phyloP scores from a whole-genome alignment of 2,888 invertebrate genomes.

The Drosophila ezoana region DNA sequence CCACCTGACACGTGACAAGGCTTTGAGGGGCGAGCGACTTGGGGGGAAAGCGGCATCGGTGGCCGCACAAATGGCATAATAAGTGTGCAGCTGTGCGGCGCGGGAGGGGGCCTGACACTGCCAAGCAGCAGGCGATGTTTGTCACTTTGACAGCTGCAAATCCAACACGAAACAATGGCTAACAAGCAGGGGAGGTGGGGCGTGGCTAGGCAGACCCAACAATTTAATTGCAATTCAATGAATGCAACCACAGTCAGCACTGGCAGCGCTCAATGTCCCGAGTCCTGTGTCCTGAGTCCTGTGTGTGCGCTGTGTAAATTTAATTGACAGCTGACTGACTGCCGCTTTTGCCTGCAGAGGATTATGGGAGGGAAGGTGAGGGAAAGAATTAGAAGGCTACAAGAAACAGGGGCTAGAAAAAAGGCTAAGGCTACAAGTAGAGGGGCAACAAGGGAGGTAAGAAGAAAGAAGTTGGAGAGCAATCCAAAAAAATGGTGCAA shows the following conservation, averaged over 20 bases:
- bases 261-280: constrained; percentile 13
- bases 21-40: neutral
- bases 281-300: constrained; percentile 2
- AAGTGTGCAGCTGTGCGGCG: constrained; percentile 37
- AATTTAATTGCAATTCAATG: constrained; percentile 78
- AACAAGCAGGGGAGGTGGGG: neutral
- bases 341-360: constrained; percentile 13
- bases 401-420: neutral
- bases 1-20: constrained; percentile 54
- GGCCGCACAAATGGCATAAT: constrained; percentile 73
- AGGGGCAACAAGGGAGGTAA: too few species aligned
- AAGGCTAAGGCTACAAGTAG: too few species aligned
- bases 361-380: neutral
- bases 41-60: constrained; percentile 19
- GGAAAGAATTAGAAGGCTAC: neutral
- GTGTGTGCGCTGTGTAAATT: constrained; percentile 19
- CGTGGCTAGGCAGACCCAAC: constrained; percentile 16
- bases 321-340: constrained; percentile 45
- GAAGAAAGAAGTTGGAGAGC: too few species aligned
- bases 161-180: constrained; percentile 59
- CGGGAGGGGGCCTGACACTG: neutral
- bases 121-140: constrained; percentile 52
- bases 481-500: too few species aligned
- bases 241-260: constrained; percentile 42
- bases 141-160: constrained; percentile 79